Percentiles rank a stretch among this genome's conserved stretches.
Conservation (phyloP, 2,888 invertebrate genomes). For the Calliopum simillimum region DNA sequence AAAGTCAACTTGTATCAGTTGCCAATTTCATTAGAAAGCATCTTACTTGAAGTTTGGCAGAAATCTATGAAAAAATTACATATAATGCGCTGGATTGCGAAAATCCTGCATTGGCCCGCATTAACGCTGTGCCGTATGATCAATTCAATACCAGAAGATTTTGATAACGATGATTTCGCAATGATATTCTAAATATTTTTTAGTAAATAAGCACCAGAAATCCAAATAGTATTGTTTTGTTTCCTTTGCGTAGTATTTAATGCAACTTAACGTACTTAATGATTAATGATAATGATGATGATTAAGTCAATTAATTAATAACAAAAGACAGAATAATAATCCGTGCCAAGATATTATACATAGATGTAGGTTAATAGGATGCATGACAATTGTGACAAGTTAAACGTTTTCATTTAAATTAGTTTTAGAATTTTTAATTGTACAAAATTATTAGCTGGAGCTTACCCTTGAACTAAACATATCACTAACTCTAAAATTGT, state of each 20-base stretch:
- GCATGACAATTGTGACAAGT: no score
- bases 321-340: background rate
- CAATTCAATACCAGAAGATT: slow-evolving; percentile 57
- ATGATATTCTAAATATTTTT: slow-evolving; percentile 49
- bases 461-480: no score
- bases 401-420: no score
- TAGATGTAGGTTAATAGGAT: background rate
- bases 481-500: no score
- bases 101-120: slow-evolving; percentile 64
- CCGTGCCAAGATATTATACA: slow-evolving; percentile 25
- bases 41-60: slow-evolving; percentile 62
- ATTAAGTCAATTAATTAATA: background rate
- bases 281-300: background rate
- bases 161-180: slow-evolving; percentile 56
- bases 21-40: slow-evolving; percentile 61
- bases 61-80: slow-evolving; percentile 58
- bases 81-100: slow-evolving; percentile 61
- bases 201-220: slow-evolving; percentile 39
- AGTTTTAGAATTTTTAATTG: no score
- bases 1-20: slow-evolving; percentile 45
- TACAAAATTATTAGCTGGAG: no score
- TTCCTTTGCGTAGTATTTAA: background rate
- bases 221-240: slow-evolving; percentile 2
- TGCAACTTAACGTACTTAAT: background rate
- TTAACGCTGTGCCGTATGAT: slow-evolving; percentile 62